phyloP scores from a whole-genome alignment of 2,797 vertebrate genomes.

The Diglossa cyanea region DNA sequence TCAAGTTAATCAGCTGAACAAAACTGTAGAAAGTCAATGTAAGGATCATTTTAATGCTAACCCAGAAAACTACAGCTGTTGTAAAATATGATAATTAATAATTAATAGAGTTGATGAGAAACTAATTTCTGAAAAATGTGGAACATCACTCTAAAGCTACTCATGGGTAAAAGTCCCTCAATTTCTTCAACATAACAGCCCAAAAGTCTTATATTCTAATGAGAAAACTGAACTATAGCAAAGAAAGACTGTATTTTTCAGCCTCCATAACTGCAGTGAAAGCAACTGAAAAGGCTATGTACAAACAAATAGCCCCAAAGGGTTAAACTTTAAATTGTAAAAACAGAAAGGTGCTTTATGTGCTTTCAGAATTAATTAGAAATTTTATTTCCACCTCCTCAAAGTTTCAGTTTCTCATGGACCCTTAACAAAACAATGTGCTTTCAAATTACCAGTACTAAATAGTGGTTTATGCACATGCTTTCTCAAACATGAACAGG shows the following conservation, averaged over 20 bases:
- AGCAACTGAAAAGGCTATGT: background rate
- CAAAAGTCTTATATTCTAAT: background rate
- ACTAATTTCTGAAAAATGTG: conserved; percentile 34
- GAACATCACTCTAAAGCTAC: background rate
- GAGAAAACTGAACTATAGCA: background rate
- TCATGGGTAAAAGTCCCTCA: background rate
- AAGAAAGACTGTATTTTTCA: background rate
- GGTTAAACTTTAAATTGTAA: background rate
- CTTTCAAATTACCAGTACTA: background rate
- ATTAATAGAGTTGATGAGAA: conserved; percentile 30
- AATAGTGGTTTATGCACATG: background rate
- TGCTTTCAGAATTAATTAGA: background rate
- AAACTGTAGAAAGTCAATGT: background rate
- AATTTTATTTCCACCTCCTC: background rate
- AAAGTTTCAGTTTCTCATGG: background rate
- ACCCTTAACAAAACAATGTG: background rate
- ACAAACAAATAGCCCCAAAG: background rate
- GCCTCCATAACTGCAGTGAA: background rate
- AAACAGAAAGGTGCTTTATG: background rate
- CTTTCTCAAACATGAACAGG: background rate
- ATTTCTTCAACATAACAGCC: background rate
- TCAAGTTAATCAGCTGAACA: conserved; percentile 49
- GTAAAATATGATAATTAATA: conserved; percentile 28
- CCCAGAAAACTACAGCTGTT: background rate
- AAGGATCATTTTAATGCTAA: conserved; percentile 1